phyloP scores from a whole-genome alignment of 2,113 vertebrate species.

The Dascyllus trimaculatus region DNA sequence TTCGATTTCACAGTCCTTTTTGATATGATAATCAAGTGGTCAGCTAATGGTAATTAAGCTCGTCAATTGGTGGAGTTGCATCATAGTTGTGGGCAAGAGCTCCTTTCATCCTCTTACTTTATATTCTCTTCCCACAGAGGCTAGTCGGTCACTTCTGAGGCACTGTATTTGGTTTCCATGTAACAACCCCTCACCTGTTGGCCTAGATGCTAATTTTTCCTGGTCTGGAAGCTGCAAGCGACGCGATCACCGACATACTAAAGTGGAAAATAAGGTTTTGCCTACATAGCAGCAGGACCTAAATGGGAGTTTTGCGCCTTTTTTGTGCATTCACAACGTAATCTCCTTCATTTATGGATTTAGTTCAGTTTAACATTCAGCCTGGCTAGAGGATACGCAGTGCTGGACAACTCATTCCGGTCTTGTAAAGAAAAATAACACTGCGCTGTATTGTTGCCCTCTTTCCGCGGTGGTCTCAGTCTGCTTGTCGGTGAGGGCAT shows the following conservation, averaged over 20 bases:
- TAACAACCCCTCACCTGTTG: conserved; percentile 66
- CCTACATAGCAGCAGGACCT: conserved; percentile 10
- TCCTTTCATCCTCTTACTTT: conserved; percentile 70
- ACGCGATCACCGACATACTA: conserved; percentile 23
- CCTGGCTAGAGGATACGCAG: conserved; percentile 31
- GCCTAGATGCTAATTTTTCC: conserved; percentile 64
- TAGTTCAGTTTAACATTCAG: conserved; percentile 56
- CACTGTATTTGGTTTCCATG: conserved; percentile 38
- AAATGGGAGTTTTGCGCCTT: conserved; percentile 14
- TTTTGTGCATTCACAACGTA: conserved; percentile 35
- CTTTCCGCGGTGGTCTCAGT: conserved; percentile 44
- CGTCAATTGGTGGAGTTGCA: conserved; percentile 28
- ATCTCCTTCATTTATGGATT: conserved; percentile 49
- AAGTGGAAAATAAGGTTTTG: conserved; percentile 45
- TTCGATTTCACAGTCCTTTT: conserved; percentile 67
- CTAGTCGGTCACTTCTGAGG: conserved; percentile 57
- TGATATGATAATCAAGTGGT: conserved; percentile 78
- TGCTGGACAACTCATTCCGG: conserved; percentile 44
- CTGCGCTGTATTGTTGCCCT: conserved; percentile 50
- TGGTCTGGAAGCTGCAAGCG: conserved; percentile 14
- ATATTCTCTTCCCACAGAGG: conserved; percentile 50
- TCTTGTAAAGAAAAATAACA: conserved; percentile 37
- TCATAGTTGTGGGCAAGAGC: conserved; percentile 33
- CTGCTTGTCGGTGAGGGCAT: conserved; percentile 53
- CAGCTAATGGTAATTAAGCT: conserved; percentile 69